Conservation (phyloP, 2,888 invertebrate species). For the Atrina japonica region DNA sequence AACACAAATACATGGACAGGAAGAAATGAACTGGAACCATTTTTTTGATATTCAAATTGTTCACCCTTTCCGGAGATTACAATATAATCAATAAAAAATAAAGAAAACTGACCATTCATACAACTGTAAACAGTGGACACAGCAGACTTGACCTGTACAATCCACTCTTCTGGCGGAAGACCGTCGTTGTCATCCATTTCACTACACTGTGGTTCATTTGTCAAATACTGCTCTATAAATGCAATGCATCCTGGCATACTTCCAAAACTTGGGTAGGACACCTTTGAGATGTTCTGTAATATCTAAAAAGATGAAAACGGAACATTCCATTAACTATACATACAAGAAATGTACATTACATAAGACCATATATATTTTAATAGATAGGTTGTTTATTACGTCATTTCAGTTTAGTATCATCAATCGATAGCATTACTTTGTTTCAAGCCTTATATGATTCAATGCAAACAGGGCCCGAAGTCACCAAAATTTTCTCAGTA, state of each 20-base stretch:
- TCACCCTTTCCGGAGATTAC: no score
- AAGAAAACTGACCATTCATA: conserved; percentile 47
- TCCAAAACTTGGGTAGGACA: conserved; percentile 44
- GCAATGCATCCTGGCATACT: conserved; percentile 56
- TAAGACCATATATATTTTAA: no score
- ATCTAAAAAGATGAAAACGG: neutral
- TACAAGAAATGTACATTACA: neutral
- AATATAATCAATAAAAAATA: no score
- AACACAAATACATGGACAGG: no score
- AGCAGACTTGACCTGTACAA: conserved; percentile 49
- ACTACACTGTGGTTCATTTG: conserved; percentile 22
- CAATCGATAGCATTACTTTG: no score
- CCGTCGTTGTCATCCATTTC: conserved; percentile 54
- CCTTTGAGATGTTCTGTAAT: conserved; percentile 9
- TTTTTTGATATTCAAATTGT: no score
- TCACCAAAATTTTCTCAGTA: no score
- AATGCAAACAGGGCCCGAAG: no score
- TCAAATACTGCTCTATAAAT: conserved; percentile 56
- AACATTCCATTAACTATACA: neutral
- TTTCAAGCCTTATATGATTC: no score
- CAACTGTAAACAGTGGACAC: conserved; percentile 38
- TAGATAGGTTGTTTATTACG: no score
- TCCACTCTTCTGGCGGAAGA: conserved; percentile 55
- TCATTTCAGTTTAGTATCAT: no score
- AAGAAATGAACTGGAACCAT: no score